Evolutionary conservation across 2,797 vertebrate species (phyloP).

Genomic region (Masticophis lateralis): DNA sequence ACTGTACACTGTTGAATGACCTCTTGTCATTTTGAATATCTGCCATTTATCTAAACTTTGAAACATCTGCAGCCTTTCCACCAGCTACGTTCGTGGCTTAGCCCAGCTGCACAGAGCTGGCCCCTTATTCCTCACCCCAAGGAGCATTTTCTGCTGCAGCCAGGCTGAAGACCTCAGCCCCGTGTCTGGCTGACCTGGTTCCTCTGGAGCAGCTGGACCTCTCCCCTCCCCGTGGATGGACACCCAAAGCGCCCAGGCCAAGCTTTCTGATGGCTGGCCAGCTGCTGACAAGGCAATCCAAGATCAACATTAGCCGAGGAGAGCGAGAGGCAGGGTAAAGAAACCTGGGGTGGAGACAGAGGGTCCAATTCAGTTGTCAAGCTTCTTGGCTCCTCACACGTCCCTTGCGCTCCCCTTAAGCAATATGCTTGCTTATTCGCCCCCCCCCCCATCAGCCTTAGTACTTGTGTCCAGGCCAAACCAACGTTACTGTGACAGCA

Average conservation of each 20-base stretch:
- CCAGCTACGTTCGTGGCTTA: not conserved
- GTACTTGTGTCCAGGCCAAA: no score
- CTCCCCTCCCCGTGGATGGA: not conserved
- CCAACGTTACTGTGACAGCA: no score
- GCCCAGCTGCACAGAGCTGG: not conserved
- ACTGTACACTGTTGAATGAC: not conserved
- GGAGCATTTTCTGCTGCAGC: not conserved
- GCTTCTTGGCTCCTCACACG: no score
- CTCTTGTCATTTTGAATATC: not conserved
- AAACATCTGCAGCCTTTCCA: not conserved
- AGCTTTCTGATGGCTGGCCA: not conserved
- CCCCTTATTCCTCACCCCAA: not conserved
- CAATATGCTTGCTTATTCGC: no score
- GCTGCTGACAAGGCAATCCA: conserved; percentile 8
- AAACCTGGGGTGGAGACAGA: not conserved
- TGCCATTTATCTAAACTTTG: not conserved
- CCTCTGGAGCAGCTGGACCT: not conserved
- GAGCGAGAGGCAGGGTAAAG: not conserved
- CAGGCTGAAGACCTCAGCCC: not conserved
- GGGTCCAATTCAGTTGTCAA: no score
- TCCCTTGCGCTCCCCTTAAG: no score
- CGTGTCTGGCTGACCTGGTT: not conserved
- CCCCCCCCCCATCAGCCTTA: no score
- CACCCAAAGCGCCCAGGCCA: no score
- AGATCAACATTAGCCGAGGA: not conserved